Base-by-base conservation (phyloP, 2,113 vertebrate species). In the Psophia crepitans region DNA sequence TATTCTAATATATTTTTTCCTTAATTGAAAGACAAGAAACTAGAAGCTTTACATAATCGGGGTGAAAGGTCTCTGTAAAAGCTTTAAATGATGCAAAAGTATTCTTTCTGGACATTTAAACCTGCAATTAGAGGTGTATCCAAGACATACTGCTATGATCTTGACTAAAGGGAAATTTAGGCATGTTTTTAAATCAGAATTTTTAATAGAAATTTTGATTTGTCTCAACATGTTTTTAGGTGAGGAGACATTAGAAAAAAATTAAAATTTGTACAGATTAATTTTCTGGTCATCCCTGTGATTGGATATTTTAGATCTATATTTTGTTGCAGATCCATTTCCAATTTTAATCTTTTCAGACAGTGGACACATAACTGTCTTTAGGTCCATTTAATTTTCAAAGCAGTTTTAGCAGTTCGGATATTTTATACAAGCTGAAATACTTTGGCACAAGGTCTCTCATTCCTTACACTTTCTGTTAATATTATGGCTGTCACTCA, bases 31-130 rank as follows among this genome's bases (percentile, higher is more conserved):
- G 51, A 46, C 66, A 92, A 90, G 89, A 79, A 92, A 68, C 66
- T 49, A 84, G 51, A 84, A 84, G 30, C 37, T 35, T 89, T 89
- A 83, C 51, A 94, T 87, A 93, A 91, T 75, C 71, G 89, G 27
- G 84, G 90, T 85, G 88, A 95, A 95, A 96, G 48, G n/a, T 85
- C 71, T 48, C 63, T 74, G 70, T 79, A 73, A 69, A 87, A 63
- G 26, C 24, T 91, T 76, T 76, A 93, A 93, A 92, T 35, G 4
- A 44, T 73, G 16, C 44, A 71, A 39, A 82, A 83, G 9, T 44
- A 81, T 75, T 75, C 21, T 48, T 84, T 75, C 84, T 41, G 51
- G 63, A 66, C 22, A 82, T 82, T 87, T 82, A 83, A 93, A 87
- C 30, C 33, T 89, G 26, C 20, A 93, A 88, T 57, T 41, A 51